Conservation (phyloP, 2,113 vertebrate species). For the Grantiella picta region DNA sequence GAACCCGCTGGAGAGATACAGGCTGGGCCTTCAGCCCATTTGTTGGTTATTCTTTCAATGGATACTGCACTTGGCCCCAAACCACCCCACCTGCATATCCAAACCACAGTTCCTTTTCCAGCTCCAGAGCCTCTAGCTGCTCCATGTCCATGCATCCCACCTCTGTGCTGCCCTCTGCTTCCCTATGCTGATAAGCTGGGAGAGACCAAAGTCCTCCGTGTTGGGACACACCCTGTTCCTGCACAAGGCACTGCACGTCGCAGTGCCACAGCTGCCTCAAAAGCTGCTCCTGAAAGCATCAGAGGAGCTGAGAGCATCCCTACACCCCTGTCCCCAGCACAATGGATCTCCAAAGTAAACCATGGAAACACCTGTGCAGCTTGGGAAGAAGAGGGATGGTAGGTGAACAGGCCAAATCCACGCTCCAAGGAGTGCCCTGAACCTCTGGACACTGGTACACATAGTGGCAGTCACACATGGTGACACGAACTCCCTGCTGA, state of each 20-base stretch:
- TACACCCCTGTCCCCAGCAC: neutral
- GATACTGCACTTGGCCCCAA: constrained; percentile 1
- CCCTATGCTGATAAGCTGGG: rapidly evolving
- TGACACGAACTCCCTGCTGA: neutral
- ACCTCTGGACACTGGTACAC: neutral
- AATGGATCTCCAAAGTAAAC: neutral
- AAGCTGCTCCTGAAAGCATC: neutral
- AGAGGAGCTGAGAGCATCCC: neutral
- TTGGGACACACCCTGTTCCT: neutral
- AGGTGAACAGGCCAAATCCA: neutral
- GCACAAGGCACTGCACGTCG: neutral
- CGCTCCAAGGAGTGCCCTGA: neutral
- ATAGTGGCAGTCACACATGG: rapidly evolving
- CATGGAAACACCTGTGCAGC: neutral
- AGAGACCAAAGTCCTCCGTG: rapidly evolving
- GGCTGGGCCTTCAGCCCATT: constrained; percentile 17
- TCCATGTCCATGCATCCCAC: neutral
- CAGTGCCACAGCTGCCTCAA: neutral
- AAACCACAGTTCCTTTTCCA: neutral
- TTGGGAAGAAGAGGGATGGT: neutral
- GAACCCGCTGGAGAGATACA: constrained; percentile 18
- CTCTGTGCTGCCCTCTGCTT: rapidly evolving
- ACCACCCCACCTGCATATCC: constrained; percentile 17
- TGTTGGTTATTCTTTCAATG: constrained; percentile 9
- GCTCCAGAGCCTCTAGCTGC: neutral